Conservation (phyloP, 2,888 invertebrate species). For the Ptychoptera contaminata region DNA sequence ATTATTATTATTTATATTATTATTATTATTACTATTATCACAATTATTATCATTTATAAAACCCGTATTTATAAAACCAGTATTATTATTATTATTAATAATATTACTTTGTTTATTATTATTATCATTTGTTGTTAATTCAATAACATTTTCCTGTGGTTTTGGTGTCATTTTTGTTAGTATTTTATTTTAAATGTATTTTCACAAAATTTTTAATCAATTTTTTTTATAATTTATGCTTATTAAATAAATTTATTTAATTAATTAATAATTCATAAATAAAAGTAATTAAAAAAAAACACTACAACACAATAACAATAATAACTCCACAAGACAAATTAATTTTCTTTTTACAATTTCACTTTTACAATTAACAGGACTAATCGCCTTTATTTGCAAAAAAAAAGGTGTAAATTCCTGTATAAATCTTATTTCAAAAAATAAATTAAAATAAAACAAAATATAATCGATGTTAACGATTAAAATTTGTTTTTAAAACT, state of each 20-base stretch:
- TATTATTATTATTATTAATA: background rate
- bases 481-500: constrained; percentile 4
- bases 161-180: constrained; percentile 13
- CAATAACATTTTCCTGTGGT: constrained; percentile 12
- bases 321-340: too few relatives aligned
- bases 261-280: too few relatives aligned
- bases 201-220: background rate
- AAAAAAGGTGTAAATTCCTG: too few relatives aligned
- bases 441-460: background rate
- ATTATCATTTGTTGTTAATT: background rate
- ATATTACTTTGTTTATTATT: background rate
- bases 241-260: too few relatives aligned
- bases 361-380: too few relatives aligned
- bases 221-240: background rate
- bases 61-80: constrained; percentile 4
- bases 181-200: constrained; percentile 4
- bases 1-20: constrained; percentile 12
- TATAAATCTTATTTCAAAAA: too few relatives aligned
- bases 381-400: too few relatives aligned
- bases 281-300: too few relatives aligned
- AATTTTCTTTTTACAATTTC: too few relatives aligned
- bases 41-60: too few relatives aligned
- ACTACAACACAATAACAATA: too few relatives aligned
- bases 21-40: constrained; percentile 1
- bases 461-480: background rate